Conservation (phyloP, 2,797 vertebrate genomes). For the Dendrocincla fuliginosa region DNA sequence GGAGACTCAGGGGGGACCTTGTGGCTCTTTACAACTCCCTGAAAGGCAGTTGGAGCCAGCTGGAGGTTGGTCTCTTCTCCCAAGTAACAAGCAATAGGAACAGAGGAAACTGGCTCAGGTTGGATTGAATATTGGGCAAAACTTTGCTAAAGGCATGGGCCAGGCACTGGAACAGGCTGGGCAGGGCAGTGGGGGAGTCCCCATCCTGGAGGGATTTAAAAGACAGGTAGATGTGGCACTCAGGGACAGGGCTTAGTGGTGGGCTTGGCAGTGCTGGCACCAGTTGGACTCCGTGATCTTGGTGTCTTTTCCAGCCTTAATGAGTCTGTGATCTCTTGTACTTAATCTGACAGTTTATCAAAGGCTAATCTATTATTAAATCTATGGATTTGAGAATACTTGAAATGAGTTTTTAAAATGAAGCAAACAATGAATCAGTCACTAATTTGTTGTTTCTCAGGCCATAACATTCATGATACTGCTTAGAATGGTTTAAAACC, state of each 20-base stretch:
- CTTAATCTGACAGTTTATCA: not conserved
- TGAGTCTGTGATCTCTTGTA: not conserved
- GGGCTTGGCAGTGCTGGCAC: not conserved
- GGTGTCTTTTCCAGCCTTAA: not conserved
- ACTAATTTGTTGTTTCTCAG: not conserved
- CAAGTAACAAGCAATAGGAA: not conserved
- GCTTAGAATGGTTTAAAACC: not conserved
- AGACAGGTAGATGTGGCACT: not conserved
- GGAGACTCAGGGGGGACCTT: not conserved
- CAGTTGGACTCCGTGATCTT: not conserved
- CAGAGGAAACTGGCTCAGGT: not conserved
- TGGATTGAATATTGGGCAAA: not conserved
- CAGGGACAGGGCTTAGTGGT: too few species aligned
- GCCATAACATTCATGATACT: not conserved
- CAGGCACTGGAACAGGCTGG: not conserved
- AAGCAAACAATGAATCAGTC: not conserved
- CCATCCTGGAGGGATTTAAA: not conserved
- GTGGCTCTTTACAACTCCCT: not conserved
- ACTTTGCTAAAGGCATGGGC: not conserved
- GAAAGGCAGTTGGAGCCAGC: not conserved
- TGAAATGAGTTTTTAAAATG: conserved; percentile 24
- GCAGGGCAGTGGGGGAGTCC: not conserved
- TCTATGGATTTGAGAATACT: conserved; percentile 7
- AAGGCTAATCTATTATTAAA: not conserved
- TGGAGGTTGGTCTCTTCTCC: not conserved